Evolutionary conservation across 2,797 vertebrate species (phyloP).

Genomic region (Eleutherodactylus coqui): DNA sequence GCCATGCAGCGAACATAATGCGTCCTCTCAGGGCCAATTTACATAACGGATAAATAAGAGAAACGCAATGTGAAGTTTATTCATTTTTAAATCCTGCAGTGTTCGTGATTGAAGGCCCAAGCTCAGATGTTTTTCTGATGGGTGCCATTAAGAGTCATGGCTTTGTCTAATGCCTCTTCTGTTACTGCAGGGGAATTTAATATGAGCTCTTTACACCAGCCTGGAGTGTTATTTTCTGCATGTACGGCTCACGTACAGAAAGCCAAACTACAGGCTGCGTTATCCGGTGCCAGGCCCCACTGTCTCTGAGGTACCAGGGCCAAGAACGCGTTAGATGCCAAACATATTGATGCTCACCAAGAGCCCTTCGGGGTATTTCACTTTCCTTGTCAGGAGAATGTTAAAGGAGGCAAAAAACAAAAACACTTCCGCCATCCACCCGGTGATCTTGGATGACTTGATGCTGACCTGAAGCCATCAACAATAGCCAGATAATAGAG

Average conservation of each 20-base stretch:
- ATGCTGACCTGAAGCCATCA: conserved; percentile 38
- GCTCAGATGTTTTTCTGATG: conserved; percentile 86
- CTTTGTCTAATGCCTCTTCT: conserved; percentile 83
- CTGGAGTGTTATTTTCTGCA: conserved; percentile 78
- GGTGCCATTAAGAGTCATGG: conserved; percentile 83
- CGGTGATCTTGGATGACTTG: conserved; percentile 17
- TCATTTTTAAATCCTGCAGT: conserved; percentile 89
- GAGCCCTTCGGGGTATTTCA: conserved; percentile 81
- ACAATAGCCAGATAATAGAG: conserved; percentile 23
- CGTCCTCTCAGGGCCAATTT: conserved; percentile 84
- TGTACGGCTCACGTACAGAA: conserved; percentile 74
- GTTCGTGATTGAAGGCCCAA: conserved; percentile 85
- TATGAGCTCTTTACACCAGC: conserved; percentile 74
- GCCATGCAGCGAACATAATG: conserved; percentile 78
- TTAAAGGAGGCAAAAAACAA: conserved; percentile 69
- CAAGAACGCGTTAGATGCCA: conserved; percentile 81
- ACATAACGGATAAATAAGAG: conserved; percentile 88
- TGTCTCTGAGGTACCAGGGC: conserved; percentile 77
- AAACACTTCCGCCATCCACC: conserved; percentile 54
- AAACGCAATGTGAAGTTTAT: conserved; percentile 89
- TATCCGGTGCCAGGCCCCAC: conserved; percentile 74
- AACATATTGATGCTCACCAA: conserved; percentile 81
- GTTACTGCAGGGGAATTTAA: conserved; percentile 78
- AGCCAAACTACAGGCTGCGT: conserved; percentile 73
- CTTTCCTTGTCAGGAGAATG: conserved; percentile 75